Conservation (phyloP, 2,888 invertebrate genomes). For the Andricus curvator region DNA sequence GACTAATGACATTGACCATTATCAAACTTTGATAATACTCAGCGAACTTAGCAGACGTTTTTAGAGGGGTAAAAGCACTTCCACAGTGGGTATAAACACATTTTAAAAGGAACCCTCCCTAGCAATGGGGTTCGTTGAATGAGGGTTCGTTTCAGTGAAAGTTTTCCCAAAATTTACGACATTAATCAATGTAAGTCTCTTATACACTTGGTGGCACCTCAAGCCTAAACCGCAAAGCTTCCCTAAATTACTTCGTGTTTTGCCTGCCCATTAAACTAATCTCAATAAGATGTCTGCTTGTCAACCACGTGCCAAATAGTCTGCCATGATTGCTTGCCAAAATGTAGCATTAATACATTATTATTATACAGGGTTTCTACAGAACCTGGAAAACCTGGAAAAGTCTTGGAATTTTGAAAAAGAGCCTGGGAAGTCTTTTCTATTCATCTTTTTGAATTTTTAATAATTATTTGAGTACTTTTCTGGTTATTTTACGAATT, state of each 20-base stretch:
- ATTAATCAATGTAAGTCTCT: constrained; percentile 58
- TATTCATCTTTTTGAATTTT: too few relatives aligned
- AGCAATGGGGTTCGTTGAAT: neutral
- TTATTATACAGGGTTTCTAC: too few relatives aligned
- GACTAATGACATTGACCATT: neutral
- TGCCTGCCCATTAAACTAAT: constrained; percentile 57
- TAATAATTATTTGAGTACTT: too few relatives aligned
- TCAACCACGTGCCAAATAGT: constrained; percentile 41
- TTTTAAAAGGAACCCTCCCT: neutral
- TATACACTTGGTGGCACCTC: constrained; percentile 42
- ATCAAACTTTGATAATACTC: neutral
- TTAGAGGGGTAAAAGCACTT: neutral
- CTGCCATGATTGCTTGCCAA: constrained; percentile 40
- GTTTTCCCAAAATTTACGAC: constrained; percentile 56
- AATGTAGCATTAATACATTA: constrained; percentile 48
- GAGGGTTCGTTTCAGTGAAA: constrained; percentile 48
- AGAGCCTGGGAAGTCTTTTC: too few relatives aligned
- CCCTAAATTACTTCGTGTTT: constrained; percentile 54
- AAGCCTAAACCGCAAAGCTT: constrained; percentile 33
- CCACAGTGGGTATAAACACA: neutral
- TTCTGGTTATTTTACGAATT: too few relatives aligned
- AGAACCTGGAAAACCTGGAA: too few relatives aligned
- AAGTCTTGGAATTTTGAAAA: too few relatives aligned
- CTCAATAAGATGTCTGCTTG: constrained; percentile 54
- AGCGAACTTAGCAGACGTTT: neutral